Evolutionary conservation across 2,888 invertebrate genomes (phyloP), one percentile per base, ranked within the genome.

Genomic region (Drosophila mayaguana): DNA sequence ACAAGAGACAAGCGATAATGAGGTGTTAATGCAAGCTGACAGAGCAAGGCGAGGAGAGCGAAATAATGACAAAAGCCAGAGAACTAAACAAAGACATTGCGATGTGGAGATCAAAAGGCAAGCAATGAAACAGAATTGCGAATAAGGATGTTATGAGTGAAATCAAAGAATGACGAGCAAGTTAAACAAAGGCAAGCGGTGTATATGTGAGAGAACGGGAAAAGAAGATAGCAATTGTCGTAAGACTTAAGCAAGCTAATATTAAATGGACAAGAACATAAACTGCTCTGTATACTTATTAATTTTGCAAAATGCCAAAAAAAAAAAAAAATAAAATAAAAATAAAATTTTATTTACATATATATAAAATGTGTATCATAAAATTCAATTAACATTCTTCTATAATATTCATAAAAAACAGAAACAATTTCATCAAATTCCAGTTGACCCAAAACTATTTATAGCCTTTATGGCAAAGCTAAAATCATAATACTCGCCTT

Each of bases 401-500:
- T 1, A 16, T 45, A 8, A 28, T 12, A 20, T 42, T 32, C 7
- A 9, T 28, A 53, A 11, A 32, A 50, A 3, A 18, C 32, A 28
- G 28, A 14, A 20, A 18, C 16, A 53, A 11, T 36, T 54, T 25
- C n/a, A 38, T n/a, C n/a, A 25, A 38, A 54, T 38, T 25, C 38
- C 16, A 40, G 16, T 9, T 22, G 25, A 4, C 38, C 38, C 14
- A 59, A 34, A 70, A 63, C 53, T 66, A 65, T 59, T 55, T n/a
- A 18, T n/a, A 36, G 60, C 43, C n/a, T 25, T 38, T 55, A 28
- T 22, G 53, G 14, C 51, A 34, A 38, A 11, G 32, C 38, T 42
- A 62, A 65, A 18, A 32, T 22, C 54, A 40, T 48, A 59, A 78
- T 78, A 60, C 51, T 55, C 73, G 57, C 32, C 51, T 42, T 20